These are phyloP conservation scores for Odontomachus brunneus DNA, from an alignment of 1,140 invertebrate species.

Conservation along the genomic window DNA sequence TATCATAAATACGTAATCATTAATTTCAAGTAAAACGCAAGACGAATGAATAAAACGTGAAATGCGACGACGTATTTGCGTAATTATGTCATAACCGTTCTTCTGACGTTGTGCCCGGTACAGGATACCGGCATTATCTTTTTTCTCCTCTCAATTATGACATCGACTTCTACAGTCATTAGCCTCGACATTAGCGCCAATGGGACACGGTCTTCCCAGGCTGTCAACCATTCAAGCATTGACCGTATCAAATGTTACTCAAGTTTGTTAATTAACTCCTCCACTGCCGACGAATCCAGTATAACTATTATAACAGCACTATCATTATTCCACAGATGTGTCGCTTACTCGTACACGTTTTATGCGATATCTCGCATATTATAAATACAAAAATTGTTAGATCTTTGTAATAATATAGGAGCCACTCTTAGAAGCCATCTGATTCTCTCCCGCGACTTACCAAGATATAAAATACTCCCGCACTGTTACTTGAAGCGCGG, in stretches of 20 bases:
- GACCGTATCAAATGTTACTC: constrained; percentile 56
- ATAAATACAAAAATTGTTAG: background rate
- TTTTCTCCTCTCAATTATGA: constrained; percentile 52
- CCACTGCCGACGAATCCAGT: constrained; percentile 19
- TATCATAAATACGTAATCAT: background rate
- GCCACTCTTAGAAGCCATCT: no score
- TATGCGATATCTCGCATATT: background rate
- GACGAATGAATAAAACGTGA: constrained; percentile 40
- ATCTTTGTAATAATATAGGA: background rate
- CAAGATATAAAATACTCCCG: background rate
- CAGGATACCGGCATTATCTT: constrained; percentile 51
- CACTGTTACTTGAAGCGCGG: background rate
- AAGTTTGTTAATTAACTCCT: constrained; percentile 54
- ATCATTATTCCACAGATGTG: constrained; percentile 1
- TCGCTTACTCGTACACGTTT: background rate
- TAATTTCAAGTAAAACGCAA: constrained; percentile 21
- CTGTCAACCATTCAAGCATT: constrained; percentile 53
- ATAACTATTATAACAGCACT: constrained; percentile 4
- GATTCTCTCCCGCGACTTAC: background rate
- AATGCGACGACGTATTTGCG: constrained; percentile 51
- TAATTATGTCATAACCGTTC: constrained; percentile 60
- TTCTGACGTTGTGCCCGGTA: constrained; percentile 21
- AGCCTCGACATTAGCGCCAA: constrained; percentile 52
- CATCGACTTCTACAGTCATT: constrained; percentile 58
- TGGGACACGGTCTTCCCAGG: constrained; percentile 58